Base-by-base conservation (phyloP, 2,888 invertebrate species). In the Nematopogon swammerdamellus region DNA sequence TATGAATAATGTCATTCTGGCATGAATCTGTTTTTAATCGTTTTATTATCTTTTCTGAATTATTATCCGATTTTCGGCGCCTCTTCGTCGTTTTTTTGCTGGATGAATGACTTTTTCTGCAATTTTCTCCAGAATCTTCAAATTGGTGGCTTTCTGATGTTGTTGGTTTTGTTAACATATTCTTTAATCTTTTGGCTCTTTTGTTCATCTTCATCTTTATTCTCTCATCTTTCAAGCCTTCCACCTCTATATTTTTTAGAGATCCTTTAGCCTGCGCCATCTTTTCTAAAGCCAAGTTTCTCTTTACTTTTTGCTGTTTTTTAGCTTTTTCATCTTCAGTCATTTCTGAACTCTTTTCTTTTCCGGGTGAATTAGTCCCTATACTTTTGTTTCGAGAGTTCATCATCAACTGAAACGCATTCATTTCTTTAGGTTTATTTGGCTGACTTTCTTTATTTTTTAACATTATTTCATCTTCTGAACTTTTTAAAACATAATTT, bases 321-420 rank as follows among this genome's bases (percentile, higher is more conserved):
- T 66, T 70, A 55, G 68, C 52, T 51, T 64, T 68, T 53, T 66
- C 60, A 19, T 56, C 52, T 53, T 68, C 64, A 50, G 56, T 55
- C 51, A 63, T 61, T 46, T 65, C 63, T 47, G 54, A 47, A 18
- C 47, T 55, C 57, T 63, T 67, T 46, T 80, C 80, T 67, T 83
- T 85, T 0, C 87, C 87, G 8, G 82, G 82, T 19, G 85, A 82
- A 67, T 87, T 88, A 18, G 68, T 65, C 2, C 87, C 87, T 53
- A 87, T 81, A 46, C 76, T 75, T 62, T 85, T 85, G 60, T 84
- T 82, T 54, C 86, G 74, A 17, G 84, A 83, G 55, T 83, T 84
- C 88, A 88, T 88, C 72, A 88, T 73, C 25, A 87, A 61, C 59
- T 84, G 73, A 64, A 88, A 88, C 30, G 85, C 87, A 77, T 87